phyloP scores from a whole-genome alignment of 2,797 vertebrate genomes.

The Phoeniculus purpureus region DNA sequence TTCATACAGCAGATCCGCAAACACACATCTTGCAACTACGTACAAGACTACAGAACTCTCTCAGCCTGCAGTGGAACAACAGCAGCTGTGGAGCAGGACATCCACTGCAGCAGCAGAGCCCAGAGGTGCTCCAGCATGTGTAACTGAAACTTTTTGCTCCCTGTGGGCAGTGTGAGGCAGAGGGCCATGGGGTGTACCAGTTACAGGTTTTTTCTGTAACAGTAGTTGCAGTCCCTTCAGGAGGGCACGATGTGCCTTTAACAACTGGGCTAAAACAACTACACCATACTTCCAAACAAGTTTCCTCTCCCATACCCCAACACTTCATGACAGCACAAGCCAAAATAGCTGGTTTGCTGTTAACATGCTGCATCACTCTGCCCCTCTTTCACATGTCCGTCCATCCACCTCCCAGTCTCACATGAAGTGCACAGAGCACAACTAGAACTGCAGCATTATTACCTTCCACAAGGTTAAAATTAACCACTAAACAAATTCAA shows the following conservation, averaged over 20 bases:
- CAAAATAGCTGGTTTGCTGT: background rate
- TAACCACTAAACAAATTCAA: background rate
- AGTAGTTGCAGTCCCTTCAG: background rate
- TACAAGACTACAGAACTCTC: background rate
- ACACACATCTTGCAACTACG: background rate
- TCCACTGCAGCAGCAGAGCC: background rate
- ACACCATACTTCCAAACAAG: background rate
- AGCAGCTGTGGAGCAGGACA: background rate
- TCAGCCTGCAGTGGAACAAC: background rate
- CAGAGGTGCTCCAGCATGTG: background rate
- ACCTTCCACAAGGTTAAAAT: background rate
- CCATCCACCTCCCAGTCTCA: background rate
- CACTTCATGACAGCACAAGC: background rate
- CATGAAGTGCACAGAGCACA: background rate
- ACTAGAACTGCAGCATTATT: background rate
- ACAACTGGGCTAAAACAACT: background rate
- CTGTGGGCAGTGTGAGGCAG: background rate
- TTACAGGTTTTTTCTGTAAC: background rate
- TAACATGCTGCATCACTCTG: background rate
- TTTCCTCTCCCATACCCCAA: background rate
- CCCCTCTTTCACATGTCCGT: accelerated
- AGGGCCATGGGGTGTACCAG: background rate
- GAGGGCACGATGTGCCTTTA: background rate
- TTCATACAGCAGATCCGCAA: background rate
- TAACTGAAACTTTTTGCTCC: background rate